Conservation (phyloP, 2,113 vertebrate genomes). For the Pavo muticus region DNA sequence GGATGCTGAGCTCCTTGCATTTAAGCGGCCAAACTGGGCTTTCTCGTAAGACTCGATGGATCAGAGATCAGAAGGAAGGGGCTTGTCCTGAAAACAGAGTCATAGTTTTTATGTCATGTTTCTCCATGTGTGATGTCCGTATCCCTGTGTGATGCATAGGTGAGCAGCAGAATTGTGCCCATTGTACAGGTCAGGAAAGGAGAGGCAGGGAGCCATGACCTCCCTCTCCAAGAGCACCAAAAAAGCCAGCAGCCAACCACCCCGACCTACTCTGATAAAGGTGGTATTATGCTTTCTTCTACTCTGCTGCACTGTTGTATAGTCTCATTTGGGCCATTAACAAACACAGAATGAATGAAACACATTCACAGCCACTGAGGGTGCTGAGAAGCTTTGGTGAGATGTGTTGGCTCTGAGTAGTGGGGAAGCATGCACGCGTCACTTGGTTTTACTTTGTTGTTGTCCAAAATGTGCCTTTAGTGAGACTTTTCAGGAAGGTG, state of each 20-base stretch:
- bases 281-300: neutral
- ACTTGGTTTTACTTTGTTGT: neutral
- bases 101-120: fast-evolving
- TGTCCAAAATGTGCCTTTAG: neutral
- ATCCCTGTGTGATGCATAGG: fast-evolving
- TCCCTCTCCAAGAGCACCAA: neutral
- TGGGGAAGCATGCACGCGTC: fast-evolving
- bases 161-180: neutral
- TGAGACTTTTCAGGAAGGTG: neutral
- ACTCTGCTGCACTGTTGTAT: fast-evolving
- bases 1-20: neutral
- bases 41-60: neutral
- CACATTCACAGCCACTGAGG: neutral
- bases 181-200: neutral
- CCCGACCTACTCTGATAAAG: neutral
- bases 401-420: neutral
- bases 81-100: neutral
- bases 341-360: neutral
- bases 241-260: neutral
- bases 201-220: neutral
- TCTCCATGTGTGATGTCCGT: fast-evolving
- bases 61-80: neutral
- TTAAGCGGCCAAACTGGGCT: neutral
- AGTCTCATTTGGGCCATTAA: neutral
- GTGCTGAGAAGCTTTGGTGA: neutral